Base-by-base conservation (phyloP, 2,797 vertebrate species). In the Periparus ater region DNA sequence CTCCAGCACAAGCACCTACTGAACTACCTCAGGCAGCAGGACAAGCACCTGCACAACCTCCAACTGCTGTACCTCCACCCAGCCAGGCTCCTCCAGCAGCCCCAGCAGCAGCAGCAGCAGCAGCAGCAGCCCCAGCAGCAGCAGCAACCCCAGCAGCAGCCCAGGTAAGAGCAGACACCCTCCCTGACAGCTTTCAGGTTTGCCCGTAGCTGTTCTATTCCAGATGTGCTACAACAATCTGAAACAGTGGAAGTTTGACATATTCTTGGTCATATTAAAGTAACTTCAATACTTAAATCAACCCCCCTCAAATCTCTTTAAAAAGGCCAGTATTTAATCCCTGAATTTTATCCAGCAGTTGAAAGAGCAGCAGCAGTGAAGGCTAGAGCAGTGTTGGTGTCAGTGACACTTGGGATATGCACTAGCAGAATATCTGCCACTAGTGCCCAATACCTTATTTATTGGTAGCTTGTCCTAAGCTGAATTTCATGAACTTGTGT, bases 1-100 rank as follows among this genome's bases (percentile, higher is more conserved):
- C 98, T 88, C 96, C 96, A 95, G 97, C 97, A 65, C 97, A 94
- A 98, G 90, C 98, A 96, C 97, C 98, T 96, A 98, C 98, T 96
- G 98, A 98, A 97, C 98, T 99, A 99, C 99, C 99, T 99, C 99
- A 99, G 94, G 97, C 98, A 96, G 98, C 98, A 74, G 98, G 98
- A 85, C 98, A 98, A 91, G 96, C 63, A 47, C 97, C 98, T 40
- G 96, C 97, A 55, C 98, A 98, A 94, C 97, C 98, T 89, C 98
- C 95, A 81, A 92, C 97, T 97, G 98, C 96, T 97, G 95, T 98
- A 88, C 98, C 98, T 78, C 89, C 97, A 80, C 74, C 98, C 85
- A 94, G 93, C 92, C 98, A 97, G 96, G 96, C 97, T 89, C 91
- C 97, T 10, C 53, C 95, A 78, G 85, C 95, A 79, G 94, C 96